Evolutionary conservation across 1,140 invertebrate genomes (phyloP).

Genomic region (Cydia strobilella): DNA sequence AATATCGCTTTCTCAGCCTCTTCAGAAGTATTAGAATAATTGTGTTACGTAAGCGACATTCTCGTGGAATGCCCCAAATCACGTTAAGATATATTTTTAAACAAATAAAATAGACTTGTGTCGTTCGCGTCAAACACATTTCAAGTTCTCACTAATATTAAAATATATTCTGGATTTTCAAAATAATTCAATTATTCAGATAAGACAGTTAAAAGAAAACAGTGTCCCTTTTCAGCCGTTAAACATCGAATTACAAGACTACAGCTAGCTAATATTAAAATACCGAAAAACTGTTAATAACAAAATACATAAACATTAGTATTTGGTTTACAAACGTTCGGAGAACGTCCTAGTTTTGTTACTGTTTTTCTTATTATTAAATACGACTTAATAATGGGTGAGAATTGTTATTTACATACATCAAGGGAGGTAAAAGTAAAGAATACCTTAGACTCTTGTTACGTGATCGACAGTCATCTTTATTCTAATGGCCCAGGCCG

Average conservation of each 20-base stretch:
- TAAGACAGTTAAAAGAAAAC: background rate
- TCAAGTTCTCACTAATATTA: background rate
- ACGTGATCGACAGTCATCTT: background rate
- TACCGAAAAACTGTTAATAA: conserved; percentile 43
- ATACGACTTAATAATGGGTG: background rate
- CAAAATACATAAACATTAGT: conserved; percentile 62
- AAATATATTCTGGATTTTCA: background rate
- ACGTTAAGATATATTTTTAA: no score
- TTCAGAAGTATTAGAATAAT: no score
- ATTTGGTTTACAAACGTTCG: conserved; percentile 64
- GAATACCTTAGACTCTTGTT: background rate
- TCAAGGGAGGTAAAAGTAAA: background rate
- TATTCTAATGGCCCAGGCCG: no score
- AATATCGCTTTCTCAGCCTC: no score
- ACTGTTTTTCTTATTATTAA: background rate
- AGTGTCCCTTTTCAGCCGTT: conserved; percentile 35
- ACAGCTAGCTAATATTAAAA: conserved; percentile 49
- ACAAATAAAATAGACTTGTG: no score
- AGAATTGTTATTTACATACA: background rate
- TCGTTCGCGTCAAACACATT: no score
- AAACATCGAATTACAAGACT: conserved; percentile 39
- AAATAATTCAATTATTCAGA: no score
- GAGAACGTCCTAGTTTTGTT: conserved; percentile 10
- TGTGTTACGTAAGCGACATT: no score
- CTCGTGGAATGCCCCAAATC: no score